Evolutionary conservation across 2,113 vertebrate species (phyloP), one percentile per base, ranked within the genome.

Genomic region (Stictonetta naevosa): DNA sequence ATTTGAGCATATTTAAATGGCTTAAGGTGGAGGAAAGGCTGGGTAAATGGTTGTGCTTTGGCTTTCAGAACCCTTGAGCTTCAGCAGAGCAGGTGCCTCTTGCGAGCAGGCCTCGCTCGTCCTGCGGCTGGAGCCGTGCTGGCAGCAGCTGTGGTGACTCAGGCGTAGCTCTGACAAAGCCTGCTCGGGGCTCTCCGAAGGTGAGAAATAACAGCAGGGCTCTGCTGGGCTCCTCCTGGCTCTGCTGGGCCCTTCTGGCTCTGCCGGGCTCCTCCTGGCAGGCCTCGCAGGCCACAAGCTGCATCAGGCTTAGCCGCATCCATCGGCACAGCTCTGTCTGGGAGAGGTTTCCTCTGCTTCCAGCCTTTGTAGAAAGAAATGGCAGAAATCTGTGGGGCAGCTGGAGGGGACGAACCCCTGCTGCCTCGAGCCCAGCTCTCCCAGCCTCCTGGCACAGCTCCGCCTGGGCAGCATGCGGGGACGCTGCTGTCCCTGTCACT

Each of bases 91-190:
- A 63, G 63, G 68, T 95, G 83, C 68, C 33, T 21, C 25, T 81
- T 89, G 34, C 58, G 93, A 48, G 76, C 42, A 69, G 58, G 16
- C 63, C n/a, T 85, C 3, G 11, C 46, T 92, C 84, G 34, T 76
- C 89, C 42, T 34, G 17, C 3, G 0, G 68, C 72, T 90, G 1
- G 0, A 78, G 4, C 33, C 0, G 0, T 83, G 82, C 67, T 86
- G 92, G 68, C 79, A 95, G 85, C 28, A 60, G 81, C 82, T 79
- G 26, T 21, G 10, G 5, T n/a, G 73, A 29, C 53, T 64, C 33
- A 4, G 7, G 0, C 1, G 2, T 23, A 4, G 36, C 55, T 67
- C 56, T 93, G 92, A 46, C 75, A 92, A 56, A 6, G 7, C 14
- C 31, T 78, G 33, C 66, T 34, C 79, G 21, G n/a, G 38, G 23